Conservation (phyloP, 64 coral and sea anemone genomes). For the Pocillopora damicornis region DNA sequence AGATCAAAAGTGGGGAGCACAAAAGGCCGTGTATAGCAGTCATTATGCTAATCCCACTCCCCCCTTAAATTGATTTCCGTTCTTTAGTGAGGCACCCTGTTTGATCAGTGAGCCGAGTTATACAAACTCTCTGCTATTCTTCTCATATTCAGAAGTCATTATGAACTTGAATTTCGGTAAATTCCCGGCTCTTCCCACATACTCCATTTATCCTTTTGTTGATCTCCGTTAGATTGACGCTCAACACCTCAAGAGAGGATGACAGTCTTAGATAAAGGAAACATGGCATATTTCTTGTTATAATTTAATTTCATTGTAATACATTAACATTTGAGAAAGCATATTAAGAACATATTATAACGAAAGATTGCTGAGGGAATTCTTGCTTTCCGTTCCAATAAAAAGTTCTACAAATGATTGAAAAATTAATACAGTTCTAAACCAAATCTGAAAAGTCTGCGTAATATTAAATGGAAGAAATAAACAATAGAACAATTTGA, state of each 20-base stretch:
- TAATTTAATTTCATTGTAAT: not conserved
- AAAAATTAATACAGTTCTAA: not conserved
- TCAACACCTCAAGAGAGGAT: not conserved
- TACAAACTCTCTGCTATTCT: too few species aligned
- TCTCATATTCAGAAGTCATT: too few species aligned
- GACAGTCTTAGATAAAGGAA: not conserved
- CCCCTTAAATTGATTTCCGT: too few species aligned
- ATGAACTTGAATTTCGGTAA: too few species aligned
- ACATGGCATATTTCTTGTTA: not conserved
- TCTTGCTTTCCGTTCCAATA: not conserved
- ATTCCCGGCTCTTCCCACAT: too few species aligned
- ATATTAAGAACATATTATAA: not conserved
- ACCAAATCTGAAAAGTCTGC: not conserved
- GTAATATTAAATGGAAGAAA: not conserved
- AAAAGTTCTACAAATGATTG: slow-evolving; percentile 26
- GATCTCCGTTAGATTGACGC: too few species aligned
- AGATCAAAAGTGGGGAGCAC: too few species aligned
- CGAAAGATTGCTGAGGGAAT: not conserved
- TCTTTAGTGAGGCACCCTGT: too few species aligned
- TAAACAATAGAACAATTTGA: not conserved
- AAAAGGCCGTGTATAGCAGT: too few species aligned
- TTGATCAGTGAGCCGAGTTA: too few species aligned
- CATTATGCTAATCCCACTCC: too few species aligned
- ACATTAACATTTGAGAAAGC: not conserved
- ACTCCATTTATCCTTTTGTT: too few species aligned